These are phyloP conservation scores for Pampusana beccarii DNA, from an alignment of 2,113 vertebrate genomes.

Conservation along the genomic window DNA sequence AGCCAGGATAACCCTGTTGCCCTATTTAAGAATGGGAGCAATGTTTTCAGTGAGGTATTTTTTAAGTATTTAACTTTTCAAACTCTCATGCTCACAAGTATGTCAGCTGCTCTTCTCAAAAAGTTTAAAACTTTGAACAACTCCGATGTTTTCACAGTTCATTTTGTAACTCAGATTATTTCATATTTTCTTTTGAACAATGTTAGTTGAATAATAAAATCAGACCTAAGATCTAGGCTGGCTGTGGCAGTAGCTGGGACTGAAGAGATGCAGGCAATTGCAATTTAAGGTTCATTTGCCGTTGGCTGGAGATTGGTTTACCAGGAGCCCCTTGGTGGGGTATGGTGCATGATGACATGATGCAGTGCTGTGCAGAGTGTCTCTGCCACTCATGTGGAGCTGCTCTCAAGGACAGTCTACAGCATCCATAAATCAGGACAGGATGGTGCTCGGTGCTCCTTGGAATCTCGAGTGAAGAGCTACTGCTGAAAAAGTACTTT, in stretches of 20 bases:
- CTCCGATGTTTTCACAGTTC: neutral
- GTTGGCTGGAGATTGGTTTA: neutral
- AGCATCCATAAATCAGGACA: neutral
- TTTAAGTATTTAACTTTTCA: neutral
- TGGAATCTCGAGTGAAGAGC: neutral
- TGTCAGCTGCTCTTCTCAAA: neutral
- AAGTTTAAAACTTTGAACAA: neutral
- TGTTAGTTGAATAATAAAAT: neutral
- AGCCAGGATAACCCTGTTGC: neutral
- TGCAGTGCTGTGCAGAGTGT: neutral
- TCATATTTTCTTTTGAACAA: neutral
- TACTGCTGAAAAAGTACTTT: neutral
- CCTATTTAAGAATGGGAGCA: fast-evolving
- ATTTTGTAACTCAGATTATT: neutral
- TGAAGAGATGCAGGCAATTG: neutral
- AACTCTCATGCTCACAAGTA: neutral
- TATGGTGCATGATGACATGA: neutral
- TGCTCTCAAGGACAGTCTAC: neutral
- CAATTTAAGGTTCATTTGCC: neutral
- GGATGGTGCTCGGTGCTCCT: neutral
- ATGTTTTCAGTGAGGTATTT: neutral
- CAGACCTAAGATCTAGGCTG: neutral
- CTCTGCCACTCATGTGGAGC: neutral
- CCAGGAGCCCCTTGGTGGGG: neutral
- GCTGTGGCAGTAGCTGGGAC: neutral